Evolutionary conservation across 2,888 invertebrate genomes (phyloP), one percentile per base, ranked within the genome.

Genomic region (Eristalinus aeneus): DNA sequence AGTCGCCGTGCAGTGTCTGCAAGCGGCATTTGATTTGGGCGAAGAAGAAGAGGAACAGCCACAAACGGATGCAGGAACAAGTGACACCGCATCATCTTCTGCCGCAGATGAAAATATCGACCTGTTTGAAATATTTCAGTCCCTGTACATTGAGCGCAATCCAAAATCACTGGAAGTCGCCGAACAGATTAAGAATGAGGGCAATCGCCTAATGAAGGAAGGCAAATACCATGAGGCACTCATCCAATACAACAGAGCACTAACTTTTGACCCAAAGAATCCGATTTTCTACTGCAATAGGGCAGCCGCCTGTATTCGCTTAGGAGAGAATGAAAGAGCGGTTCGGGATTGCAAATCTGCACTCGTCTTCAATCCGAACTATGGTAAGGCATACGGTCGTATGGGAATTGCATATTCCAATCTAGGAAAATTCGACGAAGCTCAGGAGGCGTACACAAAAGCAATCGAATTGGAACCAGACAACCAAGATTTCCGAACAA

Each of bases 281-380:
- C 96, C 99, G 0, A 97, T 99, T 34, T 99, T 97, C 93, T 99
- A 97, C 92, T 98, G 99, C 92, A 99, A 99, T 92, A 95, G 99
- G 88, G 99, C 99, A 61, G 99, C 99, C 1, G 98, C 98, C 0
- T 96, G 97, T 91, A 98, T 97, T 91, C 97, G 98, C 91, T 93
- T 98, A 88, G 96, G 96, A 65, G 95, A 97, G 90, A 96, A 97
- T 90, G 94, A 95, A 76, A 94, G 95, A 83, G 98, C 98, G 11
- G 96, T 99, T 71, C 95, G 95, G 71, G 99, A 99, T 93, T 99
- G 98, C 92, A 95, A 96, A 89, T 95, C 95, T 60, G 98, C 99
- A 5, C 94, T 99, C 73, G 94, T 95, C 36, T 95, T 99, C 89
- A 98, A 99, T 92, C 96, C 97, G 0, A 95, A 95, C 84, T 99